phyloP scores from a whole-genome alignment of 2,888 invertebrate species.

The Stenodera caucasica region DNA sequence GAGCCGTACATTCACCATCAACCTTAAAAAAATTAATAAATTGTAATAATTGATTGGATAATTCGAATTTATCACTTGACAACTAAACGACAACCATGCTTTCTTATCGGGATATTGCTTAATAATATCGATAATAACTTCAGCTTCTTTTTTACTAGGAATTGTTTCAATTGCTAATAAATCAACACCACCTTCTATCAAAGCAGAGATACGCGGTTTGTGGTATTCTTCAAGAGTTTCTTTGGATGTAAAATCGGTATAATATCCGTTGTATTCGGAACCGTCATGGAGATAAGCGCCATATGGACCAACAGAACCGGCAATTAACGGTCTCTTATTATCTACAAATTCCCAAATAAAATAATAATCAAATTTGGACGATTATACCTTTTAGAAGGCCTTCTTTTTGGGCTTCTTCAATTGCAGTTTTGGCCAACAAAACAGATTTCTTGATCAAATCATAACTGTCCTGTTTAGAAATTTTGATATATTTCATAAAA shows the following conservation, averaged over 20 bases:
- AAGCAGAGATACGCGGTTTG: slow-evolving; percentile 70
- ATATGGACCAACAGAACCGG: slow-evolving; percentile 88
- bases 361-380: not conserved
- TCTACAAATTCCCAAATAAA: slow-evolving; percentile 15
- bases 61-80: slow-evolving; percentile 63
- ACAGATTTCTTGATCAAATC: slow-evolving; percentile 72
- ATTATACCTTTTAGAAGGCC: slow-evolving; percentile 22
- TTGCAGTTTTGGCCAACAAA: slow-evolving; percentile 69
- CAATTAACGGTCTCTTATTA: slow-evolving; percentile 62
- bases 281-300: slow-evolving; percentile 85
- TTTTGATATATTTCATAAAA: slow-evolving; percentile 69
- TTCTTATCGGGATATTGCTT: slow-evolving; percentile 72
- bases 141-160: slow-evolving; percentile 78
- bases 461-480: slow-evolving; percentile 66
- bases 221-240: slow-evolving; percentile 76
- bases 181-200: slow-evolving; percentile 77
- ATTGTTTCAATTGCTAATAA: slow-evolving; percentile 87
- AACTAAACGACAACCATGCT: slow-evolving; percentile 86
- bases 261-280: slow-evolving; percentile 84
- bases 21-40: slow-evolving; percentile 39
- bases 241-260: slow-evolving; percentile 64
- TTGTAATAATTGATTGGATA: not conserved
- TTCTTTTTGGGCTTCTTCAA: slow-evolving; percentile 62
- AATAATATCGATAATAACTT: slow-evolving; percentile 74
- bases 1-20: slow-evolving; percentile 65